A percentile compares a stretch with the other conserved stretches of the same genome.
These are phyloP conservation scores for Yasuhikotakia modesta DNA, from an alignment of 2,797 vertebrate species.

Conservation along the genomic window DNA sequence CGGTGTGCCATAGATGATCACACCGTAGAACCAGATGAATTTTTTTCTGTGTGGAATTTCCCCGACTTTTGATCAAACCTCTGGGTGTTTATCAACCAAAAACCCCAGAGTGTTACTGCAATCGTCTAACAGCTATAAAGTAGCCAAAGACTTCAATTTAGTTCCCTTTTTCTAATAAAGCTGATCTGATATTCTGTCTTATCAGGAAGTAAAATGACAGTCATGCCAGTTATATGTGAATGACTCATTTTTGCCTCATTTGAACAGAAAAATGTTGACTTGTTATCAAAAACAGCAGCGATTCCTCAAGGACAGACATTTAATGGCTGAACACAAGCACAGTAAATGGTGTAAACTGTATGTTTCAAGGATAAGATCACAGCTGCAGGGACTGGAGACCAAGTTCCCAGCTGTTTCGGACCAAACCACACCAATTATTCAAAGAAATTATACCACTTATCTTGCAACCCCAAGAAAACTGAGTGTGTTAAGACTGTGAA, in stretches of 20 bases:
- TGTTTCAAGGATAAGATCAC: slow-evolving; percentile 28
- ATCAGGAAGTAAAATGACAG: neutral
- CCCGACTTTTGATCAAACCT: slow-evolving; percentile 32
- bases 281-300: neutral
- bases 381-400: slow-evolving; percentile 39
- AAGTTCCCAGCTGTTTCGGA: slow-evolving; percentile 40
- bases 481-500: slow-evolving; percentile 1
- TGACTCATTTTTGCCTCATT: slow-evolving; percentile 22
- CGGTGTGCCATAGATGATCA: neutral
- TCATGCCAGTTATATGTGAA: neutral
- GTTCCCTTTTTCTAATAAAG: no score
- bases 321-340: neutral
- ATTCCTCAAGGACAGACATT: slow-evolving; percentile 1
- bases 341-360: neutral
- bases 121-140: no score
- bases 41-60: slow-evolving; percentile 17
- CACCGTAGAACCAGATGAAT: slow-evolving; percentile 23
- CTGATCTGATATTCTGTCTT: slow-evolving; percentile 5
- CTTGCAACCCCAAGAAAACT: slow-evolving; percentile 42
- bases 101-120: no score
- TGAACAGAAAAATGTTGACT: neutral
- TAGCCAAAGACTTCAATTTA: no score
- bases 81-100: slow-evolving; percentile 49
- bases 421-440: no score
- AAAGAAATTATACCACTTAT: no score